Base-by-base conservation (phyloP, 2,113 vertebrate species). In the Polypterus senegalus region DNA sequence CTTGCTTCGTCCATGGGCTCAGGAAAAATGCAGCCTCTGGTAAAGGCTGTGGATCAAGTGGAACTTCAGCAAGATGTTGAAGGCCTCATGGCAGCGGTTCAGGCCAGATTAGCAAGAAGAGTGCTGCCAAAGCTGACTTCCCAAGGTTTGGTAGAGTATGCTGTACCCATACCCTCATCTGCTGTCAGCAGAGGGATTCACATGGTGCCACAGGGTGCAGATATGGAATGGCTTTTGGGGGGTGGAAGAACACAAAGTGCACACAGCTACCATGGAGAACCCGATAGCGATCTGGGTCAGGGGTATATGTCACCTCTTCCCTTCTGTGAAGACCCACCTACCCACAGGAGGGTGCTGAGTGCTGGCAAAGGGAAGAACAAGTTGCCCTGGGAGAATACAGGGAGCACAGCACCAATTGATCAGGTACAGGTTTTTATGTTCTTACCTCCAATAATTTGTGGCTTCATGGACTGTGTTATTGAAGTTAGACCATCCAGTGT, bases 321-420 rank as follows among this genome's bases (percentile, higher is more conserved):
- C 0, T 72, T 65, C n/a, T 74, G 71, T 0, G 78, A 72, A 1
- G 78, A 71, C 0, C 71, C 73, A 5, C 1, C 60, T 0, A 74
- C 80, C 63, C 85, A 86, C 9, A 76, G 90, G 44, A 87, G 91
- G 61, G 88, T 91, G 4, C 72, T 91, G 64, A 98, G 93, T 0
- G 93, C 93, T 0, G 87, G 88, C 1, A 95, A 90, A 72, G 90
- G 90, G 3, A 98, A 89, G 67, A 90, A 78, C 81, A 94, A 91
- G 59, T 83, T 99, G 54, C 96, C 94, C 0, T 97, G 96, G 96
- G 92, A 94, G 70, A 84, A 70, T 4, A 76, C 83, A 1, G 76
- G 43, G 27, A 27, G 27, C 27, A 27, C 27, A 27, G 27, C 27
- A 27, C 27, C 27, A 27, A 2, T 2, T 27, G 27, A 27, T 27